Conservation (phyloP, 2,113 vertebrate genomes). For the Ramphastos sulfuratus region DNA sequence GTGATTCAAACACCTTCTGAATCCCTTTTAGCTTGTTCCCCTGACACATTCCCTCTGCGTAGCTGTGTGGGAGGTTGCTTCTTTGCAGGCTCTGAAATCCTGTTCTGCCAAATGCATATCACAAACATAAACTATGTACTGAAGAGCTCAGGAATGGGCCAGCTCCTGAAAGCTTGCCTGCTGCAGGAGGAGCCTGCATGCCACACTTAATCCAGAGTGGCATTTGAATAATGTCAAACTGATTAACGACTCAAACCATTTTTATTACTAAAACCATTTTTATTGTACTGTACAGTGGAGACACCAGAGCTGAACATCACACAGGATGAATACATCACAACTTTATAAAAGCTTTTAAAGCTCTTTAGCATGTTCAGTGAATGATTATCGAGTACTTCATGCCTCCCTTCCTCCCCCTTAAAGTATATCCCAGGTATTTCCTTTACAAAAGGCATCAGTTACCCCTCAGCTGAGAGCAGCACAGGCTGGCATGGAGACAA, state of each 20-base stretch:
- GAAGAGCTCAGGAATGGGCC: neutral
- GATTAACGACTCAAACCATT: neutral
- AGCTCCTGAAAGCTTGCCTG: neutral
- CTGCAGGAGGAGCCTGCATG: neutral
- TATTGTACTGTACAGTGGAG: conserved; percentile 47
- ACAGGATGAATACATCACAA: conserved; percentile 49
- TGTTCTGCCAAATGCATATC: neutral
- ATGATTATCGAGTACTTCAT: neutral
- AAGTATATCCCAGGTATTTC: conserved; percentile 18
- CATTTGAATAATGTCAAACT: neutral
- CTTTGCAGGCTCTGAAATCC: neutral
- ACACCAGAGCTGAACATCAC: conserved; percentile 19
- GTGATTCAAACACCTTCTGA: neutral
- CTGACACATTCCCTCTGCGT: neutral
- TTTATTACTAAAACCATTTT: conserved; percentile 39
- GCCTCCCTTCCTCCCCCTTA: neutral
- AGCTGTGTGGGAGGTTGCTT: neutral
- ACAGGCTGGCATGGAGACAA: neutral
- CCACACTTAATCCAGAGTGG: neutral
- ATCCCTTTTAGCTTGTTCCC: neutral
- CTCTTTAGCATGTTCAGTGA: neutral
- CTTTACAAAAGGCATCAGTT: conserved; percentile 72
- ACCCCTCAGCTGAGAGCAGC: conserved; percentile 41
- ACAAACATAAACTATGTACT: neutral
- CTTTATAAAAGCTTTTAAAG: conserved; percentile 65